Conservation (phyloP, 2,888 invertebrate genomes). For the Drosophila infuscata region DNA sequence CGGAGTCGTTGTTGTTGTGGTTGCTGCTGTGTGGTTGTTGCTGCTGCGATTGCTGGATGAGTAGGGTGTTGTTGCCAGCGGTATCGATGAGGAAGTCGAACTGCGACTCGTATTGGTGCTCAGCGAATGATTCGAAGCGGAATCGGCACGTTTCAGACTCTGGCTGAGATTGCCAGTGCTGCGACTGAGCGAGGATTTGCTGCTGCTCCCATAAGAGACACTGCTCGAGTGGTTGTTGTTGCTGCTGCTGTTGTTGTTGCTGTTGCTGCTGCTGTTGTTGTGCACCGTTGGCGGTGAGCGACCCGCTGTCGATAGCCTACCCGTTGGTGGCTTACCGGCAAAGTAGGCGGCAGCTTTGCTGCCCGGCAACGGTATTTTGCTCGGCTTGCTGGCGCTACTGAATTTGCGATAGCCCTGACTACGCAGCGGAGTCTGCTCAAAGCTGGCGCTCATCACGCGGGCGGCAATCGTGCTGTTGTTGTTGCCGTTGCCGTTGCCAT, state of each 20-base stretch:
- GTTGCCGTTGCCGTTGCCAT: constrained; percentile 10
- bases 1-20: constrained; percentile 72
- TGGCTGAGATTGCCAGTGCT: constrained; percentile 84
- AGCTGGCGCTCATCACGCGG: constrained; percentile 81
- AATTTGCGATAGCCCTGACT: constrained; percentile 71
- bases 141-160: constrained; percentile 86
- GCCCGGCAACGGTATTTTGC: constrained; percentile 90
- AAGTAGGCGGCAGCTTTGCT: constrained; percentile 85
- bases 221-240: constrained; percentile 62
- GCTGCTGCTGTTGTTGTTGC: constrained; percentile 42
- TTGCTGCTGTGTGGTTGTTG: constrained; percentile 31
- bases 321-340: constrained; percentile 88
- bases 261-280: constrained; percentile 66
- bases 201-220: constrained; percentile 72
- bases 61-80: constrained; percentile 82
- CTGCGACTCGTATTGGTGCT: constrained; percentile 82
- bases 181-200: constrained; percentile 83
- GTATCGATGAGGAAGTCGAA: constrained; percentile 84
- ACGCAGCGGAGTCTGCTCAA: constrained; percentile 66
- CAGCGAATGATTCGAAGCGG: constrained; percentile 83
- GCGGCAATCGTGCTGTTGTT: constrained; percentile 58
- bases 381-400: constrained; percentile 86
- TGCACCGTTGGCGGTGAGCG: constrained; percentile 78
- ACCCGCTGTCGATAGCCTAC: constrained; percentile 63
- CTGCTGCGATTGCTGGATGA: constrained; percentile 71